Evolutionary conservation across 1,140 invertebrate species (phyloP), one percentile per base, ranked within the genome.

Genomic region (Heliconius hermathena): DNA sequence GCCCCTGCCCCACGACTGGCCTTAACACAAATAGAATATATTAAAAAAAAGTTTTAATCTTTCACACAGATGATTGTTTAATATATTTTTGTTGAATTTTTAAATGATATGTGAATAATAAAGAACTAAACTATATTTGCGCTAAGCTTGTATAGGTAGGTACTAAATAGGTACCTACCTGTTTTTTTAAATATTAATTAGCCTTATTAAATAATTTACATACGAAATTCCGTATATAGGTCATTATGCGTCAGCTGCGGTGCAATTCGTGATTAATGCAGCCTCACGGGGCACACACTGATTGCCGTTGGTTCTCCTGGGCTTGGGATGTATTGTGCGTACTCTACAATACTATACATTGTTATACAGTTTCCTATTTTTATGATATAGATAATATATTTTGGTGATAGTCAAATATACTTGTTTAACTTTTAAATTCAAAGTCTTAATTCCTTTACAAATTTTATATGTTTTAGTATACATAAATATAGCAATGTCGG

Each of bases 251-350:
- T 29, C 60, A 66, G 74, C 74, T 22, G 74, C 66, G 74, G 60
- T 76, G 74, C 66, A 66, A 71, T 76, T 76, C 74, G 74, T 76
- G 74, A 76, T 76, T 66, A 66, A 66, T 66, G 60, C 13, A 66
- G 22, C 60, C 60, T 66, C 60, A 66, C 26, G 60, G 60, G 60
- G 60, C 60, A 66, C 60, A 66, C 60, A 66, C 60, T 66, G 60
- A 66, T 66, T 66, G 60, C 60, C 60, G 26, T n/a, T 66, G 60
- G 60, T 29, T 66, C 60, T 66, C 60, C 60, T 0, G 60, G 60
- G 60, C 60, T 29, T 66, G 60, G 9, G 22, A 11, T 66, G n/a
- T 16, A 29, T 66, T 66, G 26, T 66, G 60, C 26, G 60, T 66
- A 66, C 22, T 66, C 11, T 20, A 20, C 18, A 20, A 20, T 52